phyloP scores from a whole-genome alignment of 1,140 invertebrate genomes.

The Heliconius melpomene region DNA sequence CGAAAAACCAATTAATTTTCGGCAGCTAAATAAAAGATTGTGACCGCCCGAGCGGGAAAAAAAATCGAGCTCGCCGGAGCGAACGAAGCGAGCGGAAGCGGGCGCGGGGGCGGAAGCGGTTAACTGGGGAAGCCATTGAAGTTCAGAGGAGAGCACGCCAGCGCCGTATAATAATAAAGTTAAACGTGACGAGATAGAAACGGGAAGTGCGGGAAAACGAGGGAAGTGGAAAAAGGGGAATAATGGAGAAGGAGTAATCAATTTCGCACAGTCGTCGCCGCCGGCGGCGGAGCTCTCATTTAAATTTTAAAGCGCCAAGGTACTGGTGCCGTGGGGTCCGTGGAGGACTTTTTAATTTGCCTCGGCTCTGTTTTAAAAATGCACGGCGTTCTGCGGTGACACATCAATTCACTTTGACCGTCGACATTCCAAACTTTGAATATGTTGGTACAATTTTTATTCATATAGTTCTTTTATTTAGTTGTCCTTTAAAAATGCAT shows the following conservation, averaged over 20 bases:
- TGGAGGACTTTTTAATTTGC: conserved; percentile 80
- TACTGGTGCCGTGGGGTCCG: conserved; percentile 50
- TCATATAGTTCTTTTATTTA: background rate
- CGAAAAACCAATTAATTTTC: conserved; percentile 81
- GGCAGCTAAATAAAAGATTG: conserved; percentile 75
- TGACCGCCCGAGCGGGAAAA: conserved; percentile 61
- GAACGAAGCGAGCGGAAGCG: conserved; percentile 37
- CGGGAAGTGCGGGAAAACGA: conserved; percentile 65
- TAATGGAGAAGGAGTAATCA: conserved; percentile 80
- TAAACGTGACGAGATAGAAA: conserved; percentile 75
- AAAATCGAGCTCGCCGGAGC: conserved; percentile 36
- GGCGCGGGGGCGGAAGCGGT: conserved; percentile 44
- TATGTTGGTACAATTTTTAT: conserved; percentile 29
- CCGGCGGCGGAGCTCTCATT: conserved; percentile 74
- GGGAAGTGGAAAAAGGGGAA: conserved; percentile 79
- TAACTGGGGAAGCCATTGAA: conserved; percentile 37
- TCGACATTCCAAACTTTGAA: conserved; percentile 36
- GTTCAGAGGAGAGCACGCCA: conserved; percentile 40
- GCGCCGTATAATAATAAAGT: conserved; percentile 69
- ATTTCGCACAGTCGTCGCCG: conserved; percentile 78
- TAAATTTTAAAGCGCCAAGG: conserved; percentile 79
- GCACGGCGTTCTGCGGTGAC: conserved; percentile 74
- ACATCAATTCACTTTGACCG: conserved; percentile 75
- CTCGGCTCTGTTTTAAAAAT: conserved; percentile 75
- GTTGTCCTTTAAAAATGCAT: background rate